Evolutionary conservation across 1,140 invertebrate species (phyloP), one percentile per base, ranked within the genome.

Genomic region (Penaeus chinensis): DNA sequence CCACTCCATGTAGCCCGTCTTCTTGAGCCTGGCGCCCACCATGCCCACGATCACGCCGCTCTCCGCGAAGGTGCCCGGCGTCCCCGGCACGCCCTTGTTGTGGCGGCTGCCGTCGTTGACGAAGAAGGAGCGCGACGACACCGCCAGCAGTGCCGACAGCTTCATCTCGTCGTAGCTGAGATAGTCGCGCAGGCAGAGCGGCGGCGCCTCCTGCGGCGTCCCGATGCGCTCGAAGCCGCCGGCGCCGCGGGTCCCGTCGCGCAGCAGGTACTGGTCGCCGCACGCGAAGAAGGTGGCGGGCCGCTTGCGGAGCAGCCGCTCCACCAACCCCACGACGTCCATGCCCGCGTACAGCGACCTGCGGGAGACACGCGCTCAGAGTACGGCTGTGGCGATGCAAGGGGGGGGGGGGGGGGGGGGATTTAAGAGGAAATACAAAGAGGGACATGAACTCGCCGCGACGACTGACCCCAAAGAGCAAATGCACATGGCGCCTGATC

Each of bases 41-140:
- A 93, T 79, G 10, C 93, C 93, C 37, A 91, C 82, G 80, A 93
- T 92, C 20, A 93, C 91, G n/a, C 92, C 92, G 60, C 91, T 90
- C 3, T 91, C 91, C 88, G 92, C 91, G 66, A 92, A 87, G 32
- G 90, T 91, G 74, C 91, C 91, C 22, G 91, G 91, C 85, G 92
- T 91, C 71, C 87, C 91, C 13, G 93, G 91, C 3, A 93, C 91
- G 3, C 94, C 95, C 81, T 91, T 91, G 90, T 95, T 95, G 19
- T 93, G 91, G n/a, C 94, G 92, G 22, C 92, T 91, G 7, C 95
- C 95, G 90, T 95, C 93, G 87, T 95, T 95, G 79, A 95, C 93
- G 89, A 95, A 95, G 90, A 94, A 94, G 3, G 94, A 94, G 83
- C 93, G 92, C 0, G 94, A 94, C 11, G 94, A 94, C 16, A 95